Conservation (phyloP, 2,113 vertebrate genomes). For the Varanus komodoensis region DNA sequence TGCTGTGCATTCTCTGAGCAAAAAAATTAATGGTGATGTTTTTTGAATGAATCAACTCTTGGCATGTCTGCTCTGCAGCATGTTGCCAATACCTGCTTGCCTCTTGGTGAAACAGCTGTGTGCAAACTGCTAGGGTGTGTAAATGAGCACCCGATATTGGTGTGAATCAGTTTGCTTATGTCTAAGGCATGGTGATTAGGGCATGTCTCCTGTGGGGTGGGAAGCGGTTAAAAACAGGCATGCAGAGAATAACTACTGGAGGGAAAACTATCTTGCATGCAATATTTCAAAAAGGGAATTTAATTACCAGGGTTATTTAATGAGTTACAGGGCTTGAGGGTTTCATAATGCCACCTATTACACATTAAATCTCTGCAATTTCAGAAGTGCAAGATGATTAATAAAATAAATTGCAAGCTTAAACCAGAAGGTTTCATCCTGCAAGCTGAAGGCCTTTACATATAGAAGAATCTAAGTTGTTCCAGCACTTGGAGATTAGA, state of each 20-base stretch:
- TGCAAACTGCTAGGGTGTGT: background rate
- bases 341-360: background rate
- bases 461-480: background rate
- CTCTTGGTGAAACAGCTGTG: slow-evolving; percentile 1
- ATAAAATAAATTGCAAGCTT: background rate
- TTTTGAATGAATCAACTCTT: background rate
- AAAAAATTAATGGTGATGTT: slow-evolving; percentile 12
- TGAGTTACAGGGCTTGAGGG: background rate
- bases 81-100: background rate
- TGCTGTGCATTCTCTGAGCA: background rate
- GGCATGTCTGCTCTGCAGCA: background rate
- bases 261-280: background rate
- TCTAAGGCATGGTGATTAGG: background rate
- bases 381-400: slow-evolving; percentile 19
- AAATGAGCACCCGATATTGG: background rate
- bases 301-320: slow-evolving; percentile 26
- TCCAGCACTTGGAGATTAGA: background rate
- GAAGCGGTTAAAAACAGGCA: slow-evolving; percentile 6
- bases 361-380: accelerated
- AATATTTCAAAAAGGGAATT: slow-evolving; percentile 6
- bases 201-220: accelerated
- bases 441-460: background rate
- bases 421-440: background rate
- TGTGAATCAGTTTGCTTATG: background rate
- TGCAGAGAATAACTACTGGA: background rate